A percentile compares a stretch with the other conserved stretches of the same genome.
Conservation (phyloP, 2,888 invertebrate species). For the Apodemia mormo region DNA sequence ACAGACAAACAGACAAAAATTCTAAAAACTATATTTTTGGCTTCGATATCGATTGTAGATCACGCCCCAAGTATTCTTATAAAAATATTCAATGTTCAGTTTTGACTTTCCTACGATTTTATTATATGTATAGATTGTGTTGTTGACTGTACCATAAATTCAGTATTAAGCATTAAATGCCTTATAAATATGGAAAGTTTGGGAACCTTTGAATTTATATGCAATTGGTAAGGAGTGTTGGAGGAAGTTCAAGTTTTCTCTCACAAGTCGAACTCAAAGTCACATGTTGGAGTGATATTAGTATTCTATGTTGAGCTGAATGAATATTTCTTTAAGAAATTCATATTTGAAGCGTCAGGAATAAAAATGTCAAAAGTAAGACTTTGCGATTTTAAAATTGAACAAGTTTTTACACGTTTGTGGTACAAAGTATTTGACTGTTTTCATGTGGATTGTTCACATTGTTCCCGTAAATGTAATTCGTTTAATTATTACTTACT, state of each 20-base stretch:
- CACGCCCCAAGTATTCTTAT: too few species aligned
- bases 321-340: constrained; percentile 30
- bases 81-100: too few species aligned
- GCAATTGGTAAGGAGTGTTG: constrained; percentile 30
- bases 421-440: neutral
- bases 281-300: constrained; percentile 29
- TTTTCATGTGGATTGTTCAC: neutral
- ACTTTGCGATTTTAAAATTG: neutral
- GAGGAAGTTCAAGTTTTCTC: constrained; percentile 30
- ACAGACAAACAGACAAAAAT: too few species aligned
- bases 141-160: neutral
- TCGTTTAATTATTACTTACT: too few species aligned
- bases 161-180: neutral
- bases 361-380: constrained; percentile 20
- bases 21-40: too few species aligned
- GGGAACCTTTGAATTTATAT: constrained; percentile 17
- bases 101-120: too few species aligned
- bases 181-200: constrained; percentile 14
- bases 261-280: constrained; percentile 28
- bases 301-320: constrained; percentile 31
- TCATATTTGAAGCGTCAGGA: constrained; percentile 23
- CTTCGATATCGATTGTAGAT: too few species aligned
- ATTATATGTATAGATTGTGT: too few species aligned
- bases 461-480: too few species aligned
- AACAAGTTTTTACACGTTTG: neutral